A percentile compares a stretch with the other conserved stretches of the same genome.
Conservation (phyloP, 2,888 invertebrate species). For the Mythimna loreyi region DNA sequence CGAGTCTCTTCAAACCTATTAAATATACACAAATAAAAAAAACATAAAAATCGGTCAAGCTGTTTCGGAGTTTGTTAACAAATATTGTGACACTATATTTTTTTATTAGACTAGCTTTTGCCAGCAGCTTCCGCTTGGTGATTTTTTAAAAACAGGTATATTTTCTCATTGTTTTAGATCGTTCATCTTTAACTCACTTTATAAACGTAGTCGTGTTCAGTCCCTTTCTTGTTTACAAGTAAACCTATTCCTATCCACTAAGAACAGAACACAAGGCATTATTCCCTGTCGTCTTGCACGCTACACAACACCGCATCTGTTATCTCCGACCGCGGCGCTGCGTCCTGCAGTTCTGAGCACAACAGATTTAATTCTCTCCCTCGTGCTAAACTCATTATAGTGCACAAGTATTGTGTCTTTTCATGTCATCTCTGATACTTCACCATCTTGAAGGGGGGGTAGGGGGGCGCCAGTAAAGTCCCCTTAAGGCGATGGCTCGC, state of each 20-base stretch:
- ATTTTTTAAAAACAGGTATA: background rate
- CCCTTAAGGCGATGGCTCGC: slow-evolving; percentile 54
- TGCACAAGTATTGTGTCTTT: slow-evolving; percentile 49
- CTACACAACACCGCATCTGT: background rate
- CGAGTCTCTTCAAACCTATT: too few species aligned
- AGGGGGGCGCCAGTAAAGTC: slow-evolving; percentile 34
- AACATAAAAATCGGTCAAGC: too few species aligned
- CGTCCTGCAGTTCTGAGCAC: slow-evolving; percentile 28
- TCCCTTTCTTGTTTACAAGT: background rate
- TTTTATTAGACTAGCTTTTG: too few species aligned
- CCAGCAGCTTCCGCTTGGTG: too few species aligned
- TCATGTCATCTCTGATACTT: slow-evolving; percentile 51
- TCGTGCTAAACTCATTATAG: slow-evolving; percentile 51
- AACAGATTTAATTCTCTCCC: slow-evolving; percentile 49
- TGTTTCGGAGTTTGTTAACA: too few species aligned
- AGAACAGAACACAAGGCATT: background rate
- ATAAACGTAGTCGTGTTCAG: too few species aligned
- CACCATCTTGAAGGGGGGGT: slow-evolving; percentile 31
- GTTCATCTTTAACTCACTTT: background rate
- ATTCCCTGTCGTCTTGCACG: background rate
- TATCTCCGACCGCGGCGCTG: slow-evolving; percentile 4
- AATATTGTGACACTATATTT: too few species aligned
- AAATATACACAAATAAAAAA: too few species aligned
- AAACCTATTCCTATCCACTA: background rate
- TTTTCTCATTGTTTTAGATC: background rate